Evolutionary conservation across 1,140 invertebrate genomes (phyloP).

Genomic region (Brachionus angularis): DNA sequence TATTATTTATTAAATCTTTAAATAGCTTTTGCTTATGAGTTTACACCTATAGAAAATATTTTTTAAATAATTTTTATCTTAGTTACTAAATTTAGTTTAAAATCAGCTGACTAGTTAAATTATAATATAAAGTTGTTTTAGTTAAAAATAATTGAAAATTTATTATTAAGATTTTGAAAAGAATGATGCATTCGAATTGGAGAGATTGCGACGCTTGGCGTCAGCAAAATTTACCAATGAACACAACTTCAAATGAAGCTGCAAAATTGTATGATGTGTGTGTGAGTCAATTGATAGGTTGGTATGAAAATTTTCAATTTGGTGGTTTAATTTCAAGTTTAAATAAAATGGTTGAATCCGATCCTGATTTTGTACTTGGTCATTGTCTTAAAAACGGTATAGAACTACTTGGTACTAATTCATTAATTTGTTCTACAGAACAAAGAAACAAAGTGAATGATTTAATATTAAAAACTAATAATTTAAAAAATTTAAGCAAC

Average conservation of each 20-base stretch:
- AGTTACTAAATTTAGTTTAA: too few relatives aligned
- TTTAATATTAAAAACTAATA: not conserved
- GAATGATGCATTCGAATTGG: slow-evolving; percentile 36
- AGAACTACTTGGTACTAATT: slow-evolving; percentile 59
- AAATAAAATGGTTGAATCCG: slow-evolving; percentile 56
- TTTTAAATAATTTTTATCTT: too few relatives aligned
- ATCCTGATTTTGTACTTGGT: slow-evolving; percentile 62
- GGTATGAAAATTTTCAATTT: slow-evolving; percentile 47
- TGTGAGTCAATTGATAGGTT: slow-evolving; percentile 52
- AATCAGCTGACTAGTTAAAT: too few relatives aligned
- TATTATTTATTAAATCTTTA: too few relatives aligned
- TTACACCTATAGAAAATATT: too few relatives aligned
- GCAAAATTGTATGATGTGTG: slow-evolving; percentile 60
- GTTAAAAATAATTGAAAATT: too few relatives aligned
- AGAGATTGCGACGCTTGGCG: slow-evolving; percentile 50
- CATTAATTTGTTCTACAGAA: not conserved
- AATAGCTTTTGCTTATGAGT: too few relatives aligned
- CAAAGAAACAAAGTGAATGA: not conserved
- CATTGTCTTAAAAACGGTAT: slow-evolving; percentile 58
- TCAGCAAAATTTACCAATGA: slow-evolving; percentile 54
- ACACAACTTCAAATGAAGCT: slow-evolving; percentile 59
- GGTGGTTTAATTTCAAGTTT: slow-evolving; percentile 48
- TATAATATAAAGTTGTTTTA: too few relatives aligned
- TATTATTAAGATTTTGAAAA: too few relatives aligned
- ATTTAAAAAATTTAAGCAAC: not conserved